A percentile compares a stretch with the other conserved stretches of the same genome.
Evolutionary conservation across 2,888 invertebrate species (phyloP).

Genomic region (Caenorhabditis doughertyi): DNA sequence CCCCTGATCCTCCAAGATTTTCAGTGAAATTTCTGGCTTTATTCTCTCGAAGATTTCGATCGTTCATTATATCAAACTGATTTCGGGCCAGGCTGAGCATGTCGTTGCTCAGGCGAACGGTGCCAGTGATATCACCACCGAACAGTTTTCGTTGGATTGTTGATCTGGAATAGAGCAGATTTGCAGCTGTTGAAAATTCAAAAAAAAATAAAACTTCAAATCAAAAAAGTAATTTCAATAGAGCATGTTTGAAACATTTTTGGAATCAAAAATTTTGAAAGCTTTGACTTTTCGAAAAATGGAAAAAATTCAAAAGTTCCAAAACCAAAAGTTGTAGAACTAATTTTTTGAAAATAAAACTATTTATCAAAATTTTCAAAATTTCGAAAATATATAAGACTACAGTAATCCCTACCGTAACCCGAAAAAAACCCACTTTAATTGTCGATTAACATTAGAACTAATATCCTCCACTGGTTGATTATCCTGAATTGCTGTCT

Average conservation of each 20-base stretch:
- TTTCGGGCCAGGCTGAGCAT: constrained; percentile 68
- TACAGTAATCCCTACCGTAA: not conserved
- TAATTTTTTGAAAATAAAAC: no score
- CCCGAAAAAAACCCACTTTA: constrained; percentile 56
- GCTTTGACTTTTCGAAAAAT: no score
- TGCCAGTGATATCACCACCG: constrained; percentile 74
- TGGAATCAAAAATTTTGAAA: no score
- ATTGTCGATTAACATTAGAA: constrained; percentile 53
- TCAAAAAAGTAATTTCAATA: no score
- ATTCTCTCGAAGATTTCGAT: constrained; percentile 63
- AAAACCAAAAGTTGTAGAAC: no score
- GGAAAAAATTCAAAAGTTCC: no score
- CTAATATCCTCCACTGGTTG: constrained; percentile 70
- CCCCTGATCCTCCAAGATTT: constrained; percentile 75
- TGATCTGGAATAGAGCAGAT: constrained; percentile 33
- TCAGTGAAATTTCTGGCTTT: constrained; percentile 70
- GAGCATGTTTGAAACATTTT: no score
- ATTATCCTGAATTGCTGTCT: constrained; percentile 58
- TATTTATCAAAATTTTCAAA: no score
- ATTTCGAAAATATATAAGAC: no score
- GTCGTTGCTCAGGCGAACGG: constrained; percentile 64
- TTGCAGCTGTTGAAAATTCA: no score
- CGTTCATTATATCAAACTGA: constrained; percentile 65
- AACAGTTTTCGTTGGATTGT: constrained; percentile 63
- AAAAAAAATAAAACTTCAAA: no score